Conservation (phyloP, 2,113 vertebrate species). For the Seriola dumerili region DNA sequence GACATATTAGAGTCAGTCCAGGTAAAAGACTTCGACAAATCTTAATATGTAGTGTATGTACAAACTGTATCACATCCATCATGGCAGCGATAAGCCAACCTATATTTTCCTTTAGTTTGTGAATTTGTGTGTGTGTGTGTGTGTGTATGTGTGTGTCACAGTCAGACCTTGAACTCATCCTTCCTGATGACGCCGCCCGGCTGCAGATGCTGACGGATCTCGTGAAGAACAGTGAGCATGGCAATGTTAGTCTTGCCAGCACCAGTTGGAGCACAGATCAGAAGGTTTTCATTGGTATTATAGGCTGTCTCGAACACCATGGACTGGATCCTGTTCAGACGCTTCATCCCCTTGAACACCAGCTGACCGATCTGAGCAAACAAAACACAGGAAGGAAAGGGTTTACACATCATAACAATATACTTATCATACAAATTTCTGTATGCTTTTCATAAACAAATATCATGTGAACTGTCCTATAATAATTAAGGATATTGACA, state of each 20-base stretch:
- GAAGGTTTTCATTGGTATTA: slow-evolving; percentile 98
- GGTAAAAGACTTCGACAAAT: not conserved
- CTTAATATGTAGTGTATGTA: not conserved
- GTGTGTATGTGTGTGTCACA: not conserved
- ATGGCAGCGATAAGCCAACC: not conserved
- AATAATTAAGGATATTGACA: not conserved
- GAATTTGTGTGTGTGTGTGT: not conserved
- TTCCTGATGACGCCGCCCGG: slow-evolving; percentile 94
- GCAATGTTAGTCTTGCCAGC: slow-evolving; percentile 99
- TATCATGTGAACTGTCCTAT: not conserved
- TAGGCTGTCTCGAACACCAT: slow-evolving; percentile 98
- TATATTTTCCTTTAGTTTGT: not conserved
- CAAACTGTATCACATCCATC: not conserved
- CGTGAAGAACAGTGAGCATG: slow-evolving; percentile 95
- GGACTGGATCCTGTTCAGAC: slow-evolving; percentile 96
- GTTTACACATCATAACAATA: not conserved
- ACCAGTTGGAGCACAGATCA: slow-evolving; percentile 96
- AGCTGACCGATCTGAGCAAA: slow-evolving; percentile 91
- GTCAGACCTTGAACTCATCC: slow-evolving; percentile 95
- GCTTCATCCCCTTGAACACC: slow-evolving; percentile 95
- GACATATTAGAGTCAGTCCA: not conserved
- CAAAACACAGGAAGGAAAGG: not conserved
- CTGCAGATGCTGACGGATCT: slow-evolving; percentile 95
- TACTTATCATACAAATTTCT: not conserved
- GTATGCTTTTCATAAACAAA: not conserved